Evolutionary conservation across 2,113 vertebrate species (phyloP).

Genomic region (Rhinopomastus cyanomelas): DNA sequence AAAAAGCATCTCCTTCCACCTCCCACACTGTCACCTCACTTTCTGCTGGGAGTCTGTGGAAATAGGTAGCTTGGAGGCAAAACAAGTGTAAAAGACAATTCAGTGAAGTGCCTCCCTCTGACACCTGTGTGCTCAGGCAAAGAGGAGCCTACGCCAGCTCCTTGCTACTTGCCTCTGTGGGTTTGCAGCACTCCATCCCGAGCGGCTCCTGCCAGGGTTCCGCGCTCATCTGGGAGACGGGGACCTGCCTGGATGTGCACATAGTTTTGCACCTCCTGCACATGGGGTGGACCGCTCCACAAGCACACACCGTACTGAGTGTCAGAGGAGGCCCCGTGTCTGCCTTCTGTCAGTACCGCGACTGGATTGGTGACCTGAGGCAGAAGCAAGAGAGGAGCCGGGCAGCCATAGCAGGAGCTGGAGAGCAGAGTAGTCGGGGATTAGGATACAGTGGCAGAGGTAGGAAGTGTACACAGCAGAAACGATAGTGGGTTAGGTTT

Average conservation of each 20-base stretch:
- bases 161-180: neutral
- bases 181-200: neutral
- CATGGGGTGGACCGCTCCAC: rapidly evolving
- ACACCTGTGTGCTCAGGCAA: neutral
- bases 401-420: neutral
- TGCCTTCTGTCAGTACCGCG: neutral
- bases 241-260: neutral
- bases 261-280: rapidly evolving
- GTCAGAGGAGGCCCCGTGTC: neutral
- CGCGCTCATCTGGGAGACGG: neutral
- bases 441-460: neutral
- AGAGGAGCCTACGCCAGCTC: neutral
- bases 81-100: neutral
- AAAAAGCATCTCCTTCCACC: constrained; percentile 38
- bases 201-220: neutral
- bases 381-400: neutral
- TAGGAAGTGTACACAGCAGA: constrained; percentile 7
- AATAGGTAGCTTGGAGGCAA: constrained; percentile 29
- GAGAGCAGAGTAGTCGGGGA: neutral
- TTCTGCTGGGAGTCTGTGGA: neutral
- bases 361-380: neutral
- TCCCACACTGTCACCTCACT: constrained; percentile 5
- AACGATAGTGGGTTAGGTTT: neutral
- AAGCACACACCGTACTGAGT: neutral
- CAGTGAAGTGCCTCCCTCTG: constrained; percentile 40